These are phyloP conservation scores for Watsonalla cultraria DNA, from an alignment of 2,888 invertebrate species.

Conservation along the genomic window DNA sequence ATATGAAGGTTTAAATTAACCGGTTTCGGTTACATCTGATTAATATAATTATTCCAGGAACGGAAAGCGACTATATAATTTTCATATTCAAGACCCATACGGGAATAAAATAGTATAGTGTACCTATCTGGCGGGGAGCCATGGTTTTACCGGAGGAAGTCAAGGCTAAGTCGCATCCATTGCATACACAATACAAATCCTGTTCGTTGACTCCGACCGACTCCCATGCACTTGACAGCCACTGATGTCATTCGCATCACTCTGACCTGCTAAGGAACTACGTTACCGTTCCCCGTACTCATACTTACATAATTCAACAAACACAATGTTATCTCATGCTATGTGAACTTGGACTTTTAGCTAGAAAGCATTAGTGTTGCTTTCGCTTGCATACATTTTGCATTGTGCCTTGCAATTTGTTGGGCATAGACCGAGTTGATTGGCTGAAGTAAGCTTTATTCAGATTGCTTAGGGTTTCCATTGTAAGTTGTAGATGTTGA, in stretches of 20 bases:
- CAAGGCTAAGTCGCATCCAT: constrained; percentile 60
- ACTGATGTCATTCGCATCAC: constrained; percentile 70
- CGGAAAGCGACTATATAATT: constrained; percentile 15
- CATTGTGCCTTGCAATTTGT: constrained; percentile 36
- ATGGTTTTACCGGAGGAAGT: constrained; percentile 55
- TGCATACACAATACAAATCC: constrained; percentile 70
- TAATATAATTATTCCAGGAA: constrained; percentile 15
- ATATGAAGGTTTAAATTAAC: constrained; percentile 3
- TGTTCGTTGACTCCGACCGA: constrained; percentile 71
- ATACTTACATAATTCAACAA: constrained; percentile 69
- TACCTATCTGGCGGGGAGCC: constrained; percentile 65
- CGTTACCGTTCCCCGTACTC: constrained; percentile 68
- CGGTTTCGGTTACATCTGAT: too few relatives aligned
- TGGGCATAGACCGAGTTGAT: constrained; percentile 29
- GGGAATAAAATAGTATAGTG: constrained; percentile 53
- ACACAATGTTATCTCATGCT: constrained; percentile 50
- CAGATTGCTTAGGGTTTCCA: constrained; percentile 24
- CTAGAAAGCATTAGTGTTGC: constrained; percentile 47
- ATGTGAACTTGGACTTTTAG: constrained; percentile 52
- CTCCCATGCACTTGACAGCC: constrained; percentile 70
- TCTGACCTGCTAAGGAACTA: constrained; percentile 72
- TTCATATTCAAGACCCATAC: constrained; percentile 25
- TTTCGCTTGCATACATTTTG: constrained; percentile 52
- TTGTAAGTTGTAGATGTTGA: constrained; percentile 17
- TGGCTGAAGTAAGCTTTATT: constrained; percentile 36